Evolutionary conservation across 2,888 invertebrate genomes (phyloP).

Genomic region (Limnephilus rhombicus): DNA sequence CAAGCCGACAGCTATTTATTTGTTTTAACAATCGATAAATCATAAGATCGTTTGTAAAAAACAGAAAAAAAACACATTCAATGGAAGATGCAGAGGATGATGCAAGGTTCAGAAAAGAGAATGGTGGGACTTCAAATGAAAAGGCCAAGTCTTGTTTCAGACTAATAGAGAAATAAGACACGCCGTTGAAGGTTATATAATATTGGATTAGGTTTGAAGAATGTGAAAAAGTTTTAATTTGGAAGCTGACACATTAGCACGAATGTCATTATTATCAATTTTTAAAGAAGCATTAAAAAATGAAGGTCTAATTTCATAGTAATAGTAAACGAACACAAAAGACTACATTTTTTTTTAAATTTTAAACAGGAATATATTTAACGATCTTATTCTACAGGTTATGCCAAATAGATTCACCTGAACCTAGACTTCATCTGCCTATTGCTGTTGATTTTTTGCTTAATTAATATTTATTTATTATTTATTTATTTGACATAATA

Average conservation of each 20-base stretch:
- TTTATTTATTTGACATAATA: too few species aligned
- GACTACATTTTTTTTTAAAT: too few species aligned
- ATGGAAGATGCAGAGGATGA: not conserved
- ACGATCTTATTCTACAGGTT: too few species aligned
- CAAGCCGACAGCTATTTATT: not conserved
- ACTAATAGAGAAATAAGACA: not conserved
- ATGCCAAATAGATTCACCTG: too few species aligned
- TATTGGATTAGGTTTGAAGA: not conserved
- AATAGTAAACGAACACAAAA: too few species aligned
- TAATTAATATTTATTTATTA: too few species aligned
- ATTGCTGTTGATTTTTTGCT: too few species aligned
- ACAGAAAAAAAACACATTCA: not conserved
- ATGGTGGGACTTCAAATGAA: not conserved
- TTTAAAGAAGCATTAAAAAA: not conserved
- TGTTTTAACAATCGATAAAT: slow-evolving; percentile 1
- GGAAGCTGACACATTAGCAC: not conserved
- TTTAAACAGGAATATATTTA: too few species aligned
- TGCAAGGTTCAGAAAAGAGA: slow-evolving; percentile 1
- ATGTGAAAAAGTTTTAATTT: not conserved
- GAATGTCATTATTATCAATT: not conserved
- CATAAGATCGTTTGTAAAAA: not conserved
- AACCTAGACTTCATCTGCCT: too few species aligned
- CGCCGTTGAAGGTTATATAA: not conserved
- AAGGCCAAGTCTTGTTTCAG: not conserved
- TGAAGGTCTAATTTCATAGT: not conserved